Evolutionary conservation across 2,113 vertebrate genomes (phyloP).

Genomic region (Myiozetetes cayanensis): DNA sequence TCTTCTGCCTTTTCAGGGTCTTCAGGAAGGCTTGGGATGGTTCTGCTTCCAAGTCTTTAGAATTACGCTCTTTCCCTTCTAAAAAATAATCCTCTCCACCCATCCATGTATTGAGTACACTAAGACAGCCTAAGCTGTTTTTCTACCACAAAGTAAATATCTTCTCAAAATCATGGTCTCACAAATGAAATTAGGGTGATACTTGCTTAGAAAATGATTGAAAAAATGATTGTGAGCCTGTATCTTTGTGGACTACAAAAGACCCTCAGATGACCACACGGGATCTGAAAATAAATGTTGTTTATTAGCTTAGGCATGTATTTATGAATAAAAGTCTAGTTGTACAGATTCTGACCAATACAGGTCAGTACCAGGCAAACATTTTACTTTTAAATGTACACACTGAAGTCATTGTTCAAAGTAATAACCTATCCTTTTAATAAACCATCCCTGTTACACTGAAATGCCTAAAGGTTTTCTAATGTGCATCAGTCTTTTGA

Average conservation of each 20-base stretch:
- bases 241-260: not conserved
- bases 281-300: not conserved
- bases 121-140: not conserved
- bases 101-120: not conserved
- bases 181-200: not conserved
- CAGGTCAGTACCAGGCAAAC: conserved; percentile 12
- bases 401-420: conserved; percentile 16
- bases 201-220: not conserved
- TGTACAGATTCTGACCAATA: not conserved
- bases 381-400: not conserved
- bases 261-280: not conserved
- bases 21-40: not conserved
- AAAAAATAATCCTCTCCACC: not conserved
- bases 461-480: conserved; percentile 45
- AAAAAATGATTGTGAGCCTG: accelerated
- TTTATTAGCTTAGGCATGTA: accelerated
- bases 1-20: not conserved
- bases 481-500: conserved; percentile 40
- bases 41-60: not conserved
- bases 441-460: conserved; percentile 30
- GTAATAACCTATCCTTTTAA: conserved; percentile 52
- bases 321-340: not conserved
- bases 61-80: not conserved
- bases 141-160: not conserved
- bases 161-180: not conserved